Evolutionary conservation across 2,113 vertebrate genomes (phyloP).

Genomic region (Macquaria ambigua): DNA sequence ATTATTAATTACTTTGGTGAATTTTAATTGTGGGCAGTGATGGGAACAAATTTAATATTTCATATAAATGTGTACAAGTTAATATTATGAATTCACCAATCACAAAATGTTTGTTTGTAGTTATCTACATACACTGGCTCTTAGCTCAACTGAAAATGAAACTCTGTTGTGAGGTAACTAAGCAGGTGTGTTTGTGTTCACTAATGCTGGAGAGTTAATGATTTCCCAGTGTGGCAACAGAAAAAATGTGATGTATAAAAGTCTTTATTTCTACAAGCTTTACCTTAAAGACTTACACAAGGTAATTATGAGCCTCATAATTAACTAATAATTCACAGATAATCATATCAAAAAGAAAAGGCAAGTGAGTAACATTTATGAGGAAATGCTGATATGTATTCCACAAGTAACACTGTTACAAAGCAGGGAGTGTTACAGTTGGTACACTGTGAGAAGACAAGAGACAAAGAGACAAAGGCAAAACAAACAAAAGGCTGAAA

Average conservation of each 20-base stretch:
- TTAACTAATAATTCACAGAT: not conserved
- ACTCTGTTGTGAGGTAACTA: not conserved
- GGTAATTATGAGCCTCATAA: not conserved
- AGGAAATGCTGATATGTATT: conserved; percentile 50
- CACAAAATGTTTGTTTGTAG: not conserved
- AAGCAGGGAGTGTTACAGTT: conserved; percentile 56
- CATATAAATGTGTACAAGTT: not conserved
- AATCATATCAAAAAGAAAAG: not conserved
- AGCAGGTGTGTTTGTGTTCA: conserved; percentile 18
- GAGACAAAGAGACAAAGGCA: not conserved
- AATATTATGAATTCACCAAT: not conserved
- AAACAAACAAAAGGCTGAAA: not conserved
- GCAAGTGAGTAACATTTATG: not conserved
- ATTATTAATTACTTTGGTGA: not conserved
- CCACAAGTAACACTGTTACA: conserved; percentile 45
- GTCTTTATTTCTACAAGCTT: not conserved
- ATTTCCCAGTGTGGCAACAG: conserved; percentile 20
- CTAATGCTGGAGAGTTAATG: not conserved
- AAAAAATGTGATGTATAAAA: not conserved
- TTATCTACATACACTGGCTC: not conserved
- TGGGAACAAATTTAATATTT: not conserved
- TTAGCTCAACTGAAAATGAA: not conserved
- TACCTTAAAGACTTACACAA: not conserved
- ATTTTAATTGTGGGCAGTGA: not conserved
- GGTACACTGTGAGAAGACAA: not conserved